Evolutionary conservation across 2,888 invertebrate species (phyloP).

Genomic region (Mesorhabditis sp.): DNA sequence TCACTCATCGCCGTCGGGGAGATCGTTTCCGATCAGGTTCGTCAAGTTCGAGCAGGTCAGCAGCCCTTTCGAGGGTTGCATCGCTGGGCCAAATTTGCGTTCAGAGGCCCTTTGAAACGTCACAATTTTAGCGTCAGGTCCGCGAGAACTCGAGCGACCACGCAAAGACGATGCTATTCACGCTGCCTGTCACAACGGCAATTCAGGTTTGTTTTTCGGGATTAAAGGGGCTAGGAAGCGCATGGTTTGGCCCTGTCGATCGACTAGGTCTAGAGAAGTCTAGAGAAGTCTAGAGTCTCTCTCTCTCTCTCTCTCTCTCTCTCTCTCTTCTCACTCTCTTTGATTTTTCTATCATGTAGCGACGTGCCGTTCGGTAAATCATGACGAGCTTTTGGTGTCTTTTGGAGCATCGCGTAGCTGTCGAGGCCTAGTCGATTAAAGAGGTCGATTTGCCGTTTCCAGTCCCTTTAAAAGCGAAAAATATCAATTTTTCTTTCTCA

Average conservation of each 20-base stretch:
- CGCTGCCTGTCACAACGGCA: not conserved
- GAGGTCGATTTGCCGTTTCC: no score
- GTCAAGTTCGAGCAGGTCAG: not conserved
- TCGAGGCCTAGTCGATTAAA: no score
- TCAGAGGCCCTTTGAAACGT: no score
- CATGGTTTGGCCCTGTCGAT: slow-evolving; percentile 1
- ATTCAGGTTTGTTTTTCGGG: not conserved
- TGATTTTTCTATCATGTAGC: slow-evolving; percentile 9
- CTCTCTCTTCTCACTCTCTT: slow-evolving; percentile 29
- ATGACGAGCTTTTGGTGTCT: no score
- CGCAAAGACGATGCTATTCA: slow-evolving; percentile 1
- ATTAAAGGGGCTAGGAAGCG: not conserved
- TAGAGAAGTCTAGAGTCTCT: no score
- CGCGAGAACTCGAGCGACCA: slow-evolving; percentile 5
- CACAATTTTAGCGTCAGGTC: not conserved
- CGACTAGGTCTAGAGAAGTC: not conserved
- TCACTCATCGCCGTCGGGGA: slow-evolving; percentile 25
- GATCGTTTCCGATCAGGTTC: slow-evolving; percentile 19
- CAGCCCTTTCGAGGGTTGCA: not conserved
- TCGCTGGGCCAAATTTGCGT: no score
- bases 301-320: slow-evolving; percentile 21
- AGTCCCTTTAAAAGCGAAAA: no score
- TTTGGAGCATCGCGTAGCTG: no score
- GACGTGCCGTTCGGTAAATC: no score
- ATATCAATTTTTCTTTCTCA: no score